Evolutionary conservation across 2,797 vertebrate genomes (phyloP).

Genomic region (Pyrocephalus nanus): DNA sequence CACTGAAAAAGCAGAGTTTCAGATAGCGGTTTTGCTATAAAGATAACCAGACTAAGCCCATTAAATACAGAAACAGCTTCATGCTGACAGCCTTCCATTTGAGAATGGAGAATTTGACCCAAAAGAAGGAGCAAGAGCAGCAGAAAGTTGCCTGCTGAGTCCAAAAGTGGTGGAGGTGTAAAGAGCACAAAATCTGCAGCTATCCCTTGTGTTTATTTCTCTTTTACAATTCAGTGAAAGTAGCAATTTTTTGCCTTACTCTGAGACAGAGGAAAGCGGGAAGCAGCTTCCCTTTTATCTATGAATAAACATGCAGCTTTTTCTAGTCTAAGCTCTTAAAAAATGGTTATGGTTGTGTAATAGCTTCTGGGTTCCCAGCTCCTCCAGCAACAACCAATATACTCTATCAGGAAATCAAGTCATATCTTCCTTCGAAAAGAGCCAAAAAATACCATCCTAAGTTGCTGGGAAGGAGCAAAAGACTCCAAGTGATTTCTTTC

Average conservation of each 20-base stretch:
- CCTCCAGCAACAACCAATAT: conserved; percentile 10
- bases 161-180: background rate
- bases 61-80: background rate
- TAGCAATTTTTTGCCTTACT: conserved; percentile 10
- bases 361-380: conserved; percentile 10
- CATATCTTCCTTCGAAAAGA: background rate
- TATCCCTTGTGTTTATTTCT: background rate
- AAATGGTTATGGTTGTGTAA: conserved; percentile 27
- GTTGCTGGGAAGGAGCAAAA: conserved; percentile 2
- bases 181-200: background rate
- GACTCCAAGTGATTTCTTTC: background rate
- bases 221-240: conserved; percentile 4
- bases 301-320: conserved; percentile 45
- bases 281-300: conserved; percentile 33
- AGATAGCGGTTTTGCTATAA: background rate
- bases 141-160: background rate
- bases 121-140: background rate
- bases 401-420: conserved; percentile 13
- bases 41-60: background rate
- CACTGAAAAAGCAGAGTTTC: background rate
- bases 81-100: background rate
- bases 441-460: background rate
- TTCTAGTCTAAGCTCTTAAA: conserved; percentile 42
- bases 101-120: background rate
- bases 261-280: background rate